Base-by-base conservation (phyloP, 2,797 vertebrate genomes). In the Furcifer pardalis region DNA sequence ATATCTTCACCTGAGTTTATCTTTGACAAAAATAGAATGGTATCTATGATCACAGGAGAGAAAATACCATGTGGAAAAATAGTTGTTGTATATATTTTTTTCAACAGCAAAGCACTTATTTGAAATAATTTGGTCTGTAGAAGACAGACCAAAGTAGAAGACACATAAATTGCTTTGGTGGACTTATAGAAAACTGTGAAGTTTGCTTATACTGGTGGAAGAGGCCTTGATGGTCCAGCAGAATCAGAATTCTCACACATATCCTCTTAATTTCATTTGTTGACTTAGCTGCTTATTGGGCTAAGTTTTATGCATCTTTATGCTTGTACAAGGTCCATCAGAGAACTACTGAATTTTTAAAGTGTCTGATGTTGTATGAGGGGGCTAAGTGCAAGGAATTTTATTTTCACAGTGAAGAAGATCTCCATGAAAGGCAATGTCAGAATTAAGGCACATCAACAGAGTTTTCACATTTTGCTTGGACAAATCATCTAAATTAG, bases 371-470 rank as follows among this genome's bases (percentile, higher is more conserved):
- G 19, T n/a, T 21, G 42, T 23, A 68, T 23, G 46, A 83, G 17
- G 46, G 23, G 25, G 32, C 42, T 37, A 27, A 35, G 21, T 68
- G 52, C 15, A 27, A 7, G 75, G 40, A 25, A 2, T 69, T 60
- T 46, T 7, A 15, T n/a, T 35, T 60, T n/a, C 65, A 46, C 52
- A 27, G 1, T 9, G 49, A 15, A 69, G 27, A 69, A 68, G n/a
- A 69, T 71, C 65, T 60, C 75, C 52, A 71, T 78, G 65, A 84
- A 84, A 78, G 65, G 52, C 74, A 77, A 66, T 78, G 63, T 44
- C 74, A 49, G 42, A 82, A 46, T 56, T 62, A 78, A 78, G 30
- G n/a, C 62, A 27, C 21, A 32, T 71, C 37, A 56, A 59, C 9
- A 77, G 2, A 40, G 35, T 32, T 56, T 2, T 32, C n/a, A 69